Evolutionary conservation across 2,888 invertebrate genomes (phyloP).

Genomic region (Drosophila fulvimacula): DNA sequence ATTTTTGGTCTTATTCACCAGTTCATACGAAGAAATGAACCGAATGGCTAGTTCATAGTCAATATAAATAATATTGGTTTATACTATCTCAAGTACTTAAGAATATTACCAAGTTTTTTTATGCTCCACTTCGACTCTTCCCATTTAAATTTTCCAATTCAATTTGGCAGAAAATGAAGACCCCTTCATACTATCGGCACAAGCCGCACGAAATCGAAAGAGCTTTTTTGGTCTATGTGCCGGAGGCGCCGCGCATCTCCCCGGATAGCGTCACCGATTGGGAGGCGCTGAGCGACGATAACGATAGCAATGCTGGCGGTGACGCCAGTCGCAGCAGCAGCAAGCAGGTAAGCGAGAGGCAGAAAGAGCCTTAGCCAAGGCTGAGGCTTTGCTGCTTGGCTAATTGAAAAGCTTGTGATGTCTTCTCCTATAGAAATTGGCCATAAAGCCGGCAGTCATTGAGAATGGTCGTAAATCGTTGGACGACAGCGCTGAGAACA

Average conservation of each 20-base stretch:
- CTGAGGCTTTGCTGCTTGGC: constrained; percentile 16
- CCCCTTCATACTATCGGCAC: constrained; percentile 91
- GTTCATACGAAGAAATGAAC: too few relatives aligned
- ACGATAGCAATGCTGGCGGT: constrained; percentile 50
- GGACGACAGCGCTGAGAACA: constrained; percentile 82
- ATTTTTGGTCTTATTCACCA: too few relatives aligned
- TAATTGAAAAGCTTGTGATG: constrained; percentile 38
- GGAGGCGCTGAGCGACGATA: constrained; percentile 86
- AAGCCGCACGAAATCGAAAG: constrained; percentile 91
- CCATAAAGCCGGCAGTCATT: constrained; percentile 69
- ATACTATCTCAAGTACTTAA: not conserved
- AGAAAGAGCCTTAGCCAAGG: not conserved
- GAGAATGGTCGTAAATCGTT: constrained; percentile 78
- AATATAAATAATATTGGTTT: not conserved
- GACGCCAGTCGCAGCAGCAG: constrained; percentile 57
- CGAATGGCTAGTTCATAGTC: too few relatives aligned
- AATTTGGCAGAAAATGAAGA: constrained; percentile 90
- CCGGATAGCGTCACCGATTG: constrained; percentile 88
- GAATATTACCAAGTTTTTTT: not conserved
- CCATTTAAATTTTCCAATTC: not conserved
- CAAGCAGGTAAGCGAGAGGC: constrained; percentile 62
- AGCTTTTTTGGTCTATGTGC: constrained; percentile 88
- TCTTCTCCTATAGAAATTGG: constrained; percentile 66
- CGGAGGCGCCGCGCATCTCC: constrained; percentile 93
- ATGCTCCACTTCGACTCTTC: not conserved